Base-by-base conservation (phyloP, 2,888 invertebrate species). In the Entomobrya multifasciata region DNA sequence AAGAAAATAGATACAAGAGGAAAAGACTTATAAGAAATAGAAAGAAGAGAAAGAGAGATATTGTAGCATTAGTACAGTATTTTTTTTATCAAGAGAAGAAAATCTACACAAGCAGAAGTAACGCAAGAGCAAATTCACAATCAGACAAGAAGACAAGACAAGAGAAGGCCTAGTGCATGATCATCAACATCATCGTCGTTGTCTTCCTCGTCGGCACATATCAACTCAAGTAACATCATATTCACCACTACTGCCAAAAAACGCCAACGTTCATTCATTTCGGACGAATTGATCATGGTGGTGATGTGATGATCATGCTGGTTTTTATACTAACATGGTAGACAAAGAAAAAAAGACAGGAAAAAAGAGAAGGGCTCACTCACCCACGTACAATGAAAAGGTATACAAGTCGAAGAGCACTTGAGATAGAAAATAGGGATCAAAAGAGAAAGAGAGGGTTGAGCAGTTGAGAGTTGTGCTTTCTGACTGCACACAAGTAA, bases 11-110 rank as follows among this genome's bases (percentile, higher is more conserved):
- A n/a, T 25, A n/a, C 27, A 8, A 27, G 25, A 52, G 60, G 27
- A 60, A 65, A 17, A 30, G 17, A 15, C 10, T 36, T 15, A 15
- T 10, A 65, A 62, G 10, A 65, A 65, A 36, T 25, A 57, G 15
- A 57, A 25, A 13, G 25, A 11, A 36, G 65, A 65, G 27, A 65
- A 36, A 65, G n/a, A 65, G 27, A 36, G 36, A 60, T n/a, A 36
- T n/a, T 25, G 65, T n/a, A n/a, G n/a, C n/a, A n/a, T n/a, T n/a
- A n/a, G n/a, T n/a, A n/a, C n/a, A n/a, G n/a, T n/a, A n/a, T n/a
- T n/a, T n/a, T n/a, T 65, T 65, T 65, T 65, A 65, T 65, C 65
- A 65, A 36, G 30, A n/a, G n/a, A n/a, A 22, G 17, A 60, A 65
- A 27, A 36, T 65, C 65, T 65, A 36, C 36, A 36, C 65, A 27